phyloP scores from a whole-genome alignment of 2,797 vertebrate genomes.

The Merluccius polli region DNA sequence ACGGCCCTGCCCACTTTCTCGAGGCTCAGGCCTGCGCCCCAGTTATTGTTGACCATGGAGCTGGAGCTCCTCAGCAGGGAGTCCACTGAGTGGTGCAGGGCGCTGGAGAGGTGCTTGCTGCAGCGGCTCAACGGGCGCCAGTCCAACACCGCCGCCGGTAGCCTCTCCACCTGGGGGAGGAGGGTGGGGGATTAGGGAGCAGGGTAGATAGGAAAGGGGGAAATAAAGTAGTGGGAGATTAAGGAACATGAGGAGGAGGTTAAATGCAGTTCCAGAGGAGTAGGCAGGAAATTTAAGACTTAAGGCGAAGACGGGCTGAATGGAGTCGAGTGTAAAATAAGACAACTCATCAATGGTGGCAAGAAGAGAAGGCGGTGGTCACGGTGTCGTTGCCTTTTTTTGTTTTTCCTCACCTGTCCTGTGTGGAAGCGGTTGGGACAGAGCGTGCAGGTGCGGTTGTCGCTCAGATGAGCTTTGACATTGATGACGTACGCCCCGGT shows the following conservation, averaged over 20 bases:
- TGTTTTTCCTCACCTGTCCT: conserved; percentile 58
- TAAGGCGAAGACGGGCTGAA: not conserved
- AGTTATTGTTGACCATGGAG: conserved; percentile 74
- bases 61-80: conserved; percentile 73
- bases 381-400: too few species aligned
- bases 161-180: conserved; percentile 61
- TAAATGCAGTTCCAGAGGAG: not conserved
- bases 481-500: conserved; percentile 78
- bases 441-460: conserved; percentile 68
- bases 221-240: not conserved
- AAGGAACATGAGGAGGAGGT: not conserved
- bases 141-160: conserved; percentile 71
- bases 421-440: conserved; percentile 73
- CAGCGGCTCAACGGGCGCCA: conserved; percentile 75
- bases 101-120: conserved; percentile 74
- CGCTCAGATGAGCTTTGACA: conserved; percentile 60
- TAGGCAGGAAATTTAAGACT: not conserved
- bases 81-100: conserved; percentile 75
- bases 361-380: too few species aligned
- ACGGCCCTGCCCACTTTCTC: conserved; percentile 64
- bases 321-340: not conserved
- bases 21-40: conserved; percentile 68
- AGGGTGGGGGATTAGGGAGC: not conserved
- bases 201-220: not conserved
- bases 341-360: not conserved